phyloP scores from a whole-genome alignment of 2,797 vertebrate genomes.

The Hoplostethus atlanticus region DNA sequence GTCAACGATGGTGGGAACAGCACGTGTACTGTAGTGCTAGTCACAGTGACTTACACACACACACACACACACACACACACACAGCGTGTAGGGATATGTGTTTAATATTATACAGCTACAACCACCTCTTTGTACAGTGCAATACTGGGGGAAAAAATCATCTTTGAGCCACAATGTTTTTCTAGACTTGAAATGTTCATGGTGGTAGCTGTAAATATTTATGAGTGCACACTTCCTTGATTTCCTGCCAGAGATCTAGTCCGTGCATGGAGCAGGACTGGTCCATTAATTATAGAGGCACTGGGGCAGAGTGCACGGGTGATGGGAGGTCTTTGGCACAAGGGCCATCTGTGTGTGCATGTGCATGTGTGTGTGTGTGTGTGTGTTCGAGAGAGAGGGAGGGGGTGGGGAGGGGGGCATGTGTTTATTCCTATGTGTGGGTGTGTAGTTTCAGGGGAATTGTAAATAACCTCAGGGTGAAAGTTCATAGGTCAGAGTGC shows the following conservation, averaged over 20 bases:
- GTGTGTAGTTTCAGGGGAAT: slow-evolving; percentile 53
- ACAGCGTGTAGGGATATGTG: too few species aligned
- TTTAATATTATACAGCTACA: too few species aligned
- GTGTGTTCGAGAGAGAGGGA: background rate
- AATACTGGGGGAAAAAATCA: too few species aligned
- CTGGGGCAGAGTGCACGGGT: slow-evolving; percentile 65
- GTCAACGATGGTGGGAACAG: slow-evolving; percentile 3
- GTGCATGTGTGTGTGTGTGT: slow-evolving; percentile 18
- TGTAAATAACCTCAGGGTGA: slow-evolving; percentile 49
- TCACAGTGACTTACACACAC: background rate
- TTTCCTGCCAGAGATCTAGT: slow-evolving; percentile 67
- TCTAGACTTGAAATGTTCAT: slow-evolving; percentile 63
- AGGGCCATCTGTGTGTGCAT: slow-evolving; percentile 61
- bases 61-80: background rate
- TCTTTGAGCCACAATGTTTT: background rate
- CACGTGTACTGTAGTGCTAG: too few species aligned
- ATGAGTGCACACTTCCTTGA: slow-evolving; percentile 75
- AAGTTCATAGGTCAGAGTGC: slow-evolving; percentile 57
- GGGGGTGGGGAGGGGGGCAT: background rate
- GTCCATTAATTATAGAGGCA: slow-evolving; percentile 77
- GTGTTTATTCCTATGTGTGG: slow-evolving; percentile 36
- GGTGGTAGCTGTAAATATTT: slow-evolving; percentile 78
- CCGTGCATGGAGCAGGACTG: slow-evolving; percentile 38
- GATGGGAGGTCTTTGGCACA: slow-evolving; percentile 67
- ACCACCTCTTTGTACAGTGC: background rate